Percentiles rank a stretch among this genome's conserved stretches.
Evolutionary conservation across 2,888 invertebrate genomes (phyloP).

Genomic region (Pseudoips prasinana): DNA sequence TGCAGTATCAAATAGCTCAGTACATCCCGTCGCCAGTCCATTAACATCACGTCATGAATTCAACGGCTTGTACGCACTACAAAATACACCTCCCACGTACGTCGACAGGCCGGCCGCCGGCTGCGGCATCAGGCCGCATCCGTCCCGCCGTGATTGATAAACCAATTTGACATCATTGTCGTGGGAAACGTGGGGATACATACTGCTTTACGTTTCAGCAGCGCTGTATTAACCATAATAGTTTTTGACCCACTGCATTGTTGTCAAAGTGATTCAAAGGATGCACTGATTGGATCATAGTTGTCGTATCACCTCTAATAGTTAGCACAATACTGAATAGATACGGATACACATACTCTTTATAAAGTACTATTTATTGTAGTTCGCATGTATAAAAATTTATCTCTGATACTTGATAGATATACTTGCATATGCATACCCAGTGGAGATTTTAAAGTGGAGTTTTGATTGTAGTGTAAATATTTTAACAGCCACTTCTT

Average conservation of each 20-base stretch:
- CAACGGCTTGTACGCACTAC: conserved; percentile 50
- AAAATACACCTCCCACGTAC: conserved; percentile 58
- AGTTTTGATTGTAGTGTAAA: no score
- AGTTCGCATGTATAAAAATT: no score
- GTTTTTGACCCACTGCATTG: conserved; percentile 13
- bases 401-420: no score
- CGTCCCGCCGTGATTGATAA: conserved; percentile 75
- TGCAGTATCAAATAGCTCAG: conserved; percentile 18
- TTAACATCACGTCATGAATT: conserved; percentile 52
- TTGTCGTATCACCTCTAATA: conserved; percentile 17
- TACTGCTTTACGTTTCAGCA: conserved; percentile 27
- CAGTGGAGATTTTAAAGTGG: no score
- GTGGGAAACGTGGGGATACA: conserved; percentile 62
- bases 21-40: conserved; percentile 49
- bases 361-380: no score
- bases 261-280: conserved; percentile 16
- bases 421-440: no score
- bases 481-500: no score
- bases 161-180: conserved; percentile 72
- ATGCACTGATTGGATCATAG: conserved; percentile 12
- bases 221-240: conserved; percentile 9
- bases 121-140: conserved; percentile 58
- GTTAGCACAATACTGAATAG: conserved; percentile 8
- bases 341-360: neutral
- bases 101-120: conserved; percentile 40